Evolutionary conservation across 2,113 vertebrate species (phyloP).

Genomic region (Forbesichthys papilliferus): DNA sequence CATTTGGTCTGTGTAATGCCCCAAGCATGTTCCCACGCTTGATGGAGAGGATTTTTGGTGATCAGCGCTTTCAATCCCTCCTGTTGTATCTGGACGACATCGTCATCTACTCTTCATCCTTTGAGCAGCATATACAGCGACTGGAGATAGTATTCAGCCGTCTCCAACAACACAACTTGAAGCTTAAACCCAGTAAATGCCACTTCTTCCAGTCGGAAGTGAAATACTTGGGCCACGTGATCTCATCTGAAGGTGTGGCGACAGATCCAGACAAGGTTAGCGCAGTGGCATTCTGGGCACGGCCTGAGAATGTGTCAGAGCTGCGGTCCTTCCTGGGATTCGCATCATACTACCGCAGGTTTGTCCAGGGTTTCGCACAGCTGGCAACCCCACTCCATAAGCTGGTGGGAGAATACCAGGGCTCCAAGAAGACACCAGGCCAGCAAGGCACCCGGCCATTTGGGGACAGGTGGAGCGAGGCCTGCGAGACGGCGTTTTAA

Average conservation of each 20-base stretch:
- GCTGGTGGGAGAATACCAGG: not conserved
- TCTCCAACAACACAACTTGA: not conserved
- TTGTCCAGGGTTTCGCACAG: conserved; percentile 11
- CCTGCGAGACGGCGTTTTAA: not conserved
- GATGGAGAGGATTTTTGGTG: not conserved
- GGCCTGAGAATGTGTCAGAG: not conserved
- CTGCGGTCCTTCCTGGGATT: conserved; percentile 7
- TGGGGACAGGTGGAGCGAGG: not conserved
- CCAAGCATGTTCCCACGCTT: not conserved
- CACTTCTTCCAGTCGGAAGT: conserved; percentile 6
- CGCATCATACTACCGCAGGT: conserved; percentile 7
- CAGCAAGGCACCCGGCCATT: too few relatives aligned
- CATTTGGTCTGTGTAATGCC: not conserved
- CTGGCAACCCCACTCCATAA: conserved; percentile 12
- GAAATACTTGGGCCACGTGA: conserved; percentile 8
- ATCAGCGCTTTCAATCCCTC: not conserved
- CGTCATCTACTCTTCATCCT: not conserved
- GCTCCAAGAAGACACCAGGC: too few relatives aligned
- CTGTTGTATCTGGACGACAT: not conserved
- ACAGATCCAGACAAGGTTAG: conserved; percentile 11
- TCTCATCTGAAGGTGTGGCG: not conserved
- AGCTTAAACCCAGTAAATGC: conserved; percentile 6
- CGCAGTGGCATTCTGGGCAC: not conserved
- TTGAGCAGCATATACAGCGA: not conserved
- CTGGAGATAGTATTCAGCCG: conserved; percentile 4